phyloP scores from a whole-genome alignment of 2,888 invertebrate species.

The Trissoscelio sp. region DNA sequence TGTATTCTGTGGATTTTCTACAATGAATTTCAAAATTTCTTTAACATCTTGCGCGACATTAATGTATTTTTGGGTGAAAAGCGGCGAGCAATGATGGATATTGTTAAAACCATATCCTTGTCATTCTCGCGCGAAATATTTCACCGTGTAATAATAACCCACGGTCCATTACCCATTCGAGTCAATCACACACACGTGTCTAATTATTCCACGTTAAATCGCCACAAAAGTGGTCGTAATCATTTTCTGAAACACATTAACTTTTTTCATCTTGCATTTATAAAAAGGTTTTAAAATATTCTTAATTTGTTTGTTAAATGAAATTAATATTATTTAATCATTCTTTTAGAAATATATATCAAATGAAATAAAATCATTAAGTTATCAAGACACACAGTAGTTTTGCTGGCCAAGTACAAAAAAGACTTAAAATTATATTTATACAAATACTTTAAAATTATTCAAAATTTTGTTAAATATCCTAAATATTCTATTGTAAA shows the following conservation, averaged over 20 bases:
- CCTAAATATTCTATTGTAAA: no score
- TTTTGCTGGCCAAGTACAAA: no score
- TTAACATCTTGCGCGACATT: background rate
- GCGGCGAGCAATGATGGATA: conserved; percentile 76
- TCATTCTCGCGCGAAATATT: conserved; percentile 58
- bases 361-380: no score
- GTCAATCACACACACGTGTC: conserved; percentile 45
- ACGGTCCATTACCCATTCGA: conserved; percentile 52
- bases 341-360: no score
- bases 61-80: conserved; percentile 20
- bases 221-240: conserved; percentile 7
- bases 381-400: no score
- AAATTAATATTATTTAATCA: background rate
- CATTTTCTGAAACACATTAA: conserved; percentile 8
- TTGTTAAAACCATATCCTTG: conserved; percentile 80
- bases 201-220: conserved; percentile 42
- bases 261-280: no score
- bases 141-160: conserved; percentile 34
- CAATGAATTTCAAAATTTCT: background rate
- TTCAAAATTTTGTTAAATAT: no score
- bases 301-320: no score
- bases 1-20: no score
- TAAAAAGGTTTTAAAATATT: no score
- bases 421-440: no score
- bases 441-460: no score